Evolutionary conservation across 1,140 invertebrate species (phyloP).

Genomic region (Leptopilina clavipes): DNA sequence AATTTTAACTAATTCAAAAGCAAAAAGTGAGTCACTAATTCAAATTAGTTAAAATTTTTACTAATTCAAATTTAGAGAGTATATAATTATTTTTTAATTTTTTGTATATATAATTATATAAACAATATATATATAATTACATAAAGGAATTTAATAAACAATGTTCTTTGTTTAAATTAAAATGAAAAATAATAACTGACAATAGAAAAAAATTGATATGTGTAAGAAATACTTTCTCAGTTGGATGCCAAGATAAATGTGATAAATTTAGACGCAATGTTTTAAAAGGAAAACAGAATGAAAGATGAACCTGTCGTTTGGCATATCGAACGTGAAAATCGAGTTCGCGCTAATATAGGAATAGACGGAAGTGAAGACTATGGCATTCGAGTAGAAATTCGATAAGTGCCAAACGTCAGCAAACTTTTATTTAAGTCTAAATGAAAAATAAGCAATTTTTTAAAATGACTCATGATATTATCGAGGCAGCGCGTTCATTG

Average conservation of each 20-base stretch:
- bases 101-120: too few species aligned
- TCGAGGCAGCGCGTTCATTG: conserved; percentile 52
- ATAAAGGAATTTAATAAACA: not conserved
- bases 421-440: conserved; percentile 30
- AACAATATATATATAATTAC: too few species aligned
- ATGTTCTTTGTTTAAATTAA: not conserved
- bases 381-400: conserved; percentile 35
- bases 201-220: not conserved
- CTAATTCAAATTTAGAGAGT: too few species aligned
- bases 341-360: not conserved
- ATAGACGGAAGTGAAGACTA: conserved; percentile 37
- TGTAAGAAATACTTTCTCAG: not conserved
- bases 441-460: not conserved
- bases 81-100: too few species aligned
- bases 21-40: too few species aligned
- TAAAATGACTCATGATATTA: conserved; percentile 62
- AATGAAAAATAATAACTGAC: not conserved
- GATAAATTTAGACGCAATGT: not conserved
- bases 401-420: conserved; percentile 41
- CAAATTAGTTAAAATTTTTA: too few species aligned
- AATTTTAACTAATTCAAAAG: too few species aligned
- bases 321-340: not conserved
- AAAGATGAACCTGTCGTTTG: conserved; percentile 31
- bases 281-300: not conserved
- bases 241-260: not conserved